Base-by-base conservation (phyloP, 2,888 invertebrate genomes). In the Dasypogon diadema region DNA sequence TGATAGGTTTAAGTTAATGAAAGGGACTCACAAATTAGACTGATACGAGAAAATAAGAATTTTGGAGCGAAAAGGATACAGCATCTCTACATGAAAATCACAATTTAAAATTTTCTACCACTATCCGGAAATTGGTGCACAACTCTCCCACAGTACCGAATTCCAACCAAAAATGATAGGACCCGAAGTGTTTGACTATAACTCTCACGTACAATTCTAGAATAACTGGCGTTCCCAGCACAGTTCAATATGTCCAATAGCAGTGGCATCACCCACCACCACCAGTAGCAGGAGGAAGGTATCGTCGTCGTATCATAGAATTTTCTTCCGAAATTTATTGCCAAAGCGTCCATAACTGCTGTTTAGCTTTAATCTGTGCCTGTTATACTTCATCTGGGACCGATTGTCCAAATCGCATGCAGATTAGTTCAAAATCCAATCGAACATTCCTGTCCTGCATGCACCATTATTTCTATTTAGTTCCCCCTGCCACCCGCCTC, bases 301-400 rank as follows among this genome's bases (percentile, higher is more conserved):
- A 70, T 48, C 30, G 26, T 30, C 34, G 18, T 30, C 34, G 26
- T 34, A 54, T 30, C 30, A 21, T 54, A 70, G 54, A 70, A 54
- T 54, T 34, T 46, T 70, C 70, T 54, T 51, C 54, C 30, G 30
- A 46, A 54, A 70, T 70, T 70, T 70, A 70, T 54, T 54, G 70
- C 70, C 70, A 30, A 46, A 54, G 70, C 54, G 70, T 70, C 70
- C 70, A 70, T 70, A 70, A 70, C 70, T 70, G 70, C 70, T 70
- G 70, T 70, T 70, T 70, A 70, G 70, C 70, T 70, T 70, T 70
- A 70, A 70, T 70, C 70, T 70, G 70, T 70, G 70, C 70, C 51
- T 70, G 70, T 74, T 74, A 74, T 74, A 74, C 74, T 74, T 74
- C 74, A 74, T 74, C 60, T 74, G 74, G 74, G 74, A 74, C 51